Evolutionary conservation across 2,113 vertebrate species (phyloP), one percentile per base, ranked within the genome.

Genomic region (Nycticorax nycticorax): DNA sequence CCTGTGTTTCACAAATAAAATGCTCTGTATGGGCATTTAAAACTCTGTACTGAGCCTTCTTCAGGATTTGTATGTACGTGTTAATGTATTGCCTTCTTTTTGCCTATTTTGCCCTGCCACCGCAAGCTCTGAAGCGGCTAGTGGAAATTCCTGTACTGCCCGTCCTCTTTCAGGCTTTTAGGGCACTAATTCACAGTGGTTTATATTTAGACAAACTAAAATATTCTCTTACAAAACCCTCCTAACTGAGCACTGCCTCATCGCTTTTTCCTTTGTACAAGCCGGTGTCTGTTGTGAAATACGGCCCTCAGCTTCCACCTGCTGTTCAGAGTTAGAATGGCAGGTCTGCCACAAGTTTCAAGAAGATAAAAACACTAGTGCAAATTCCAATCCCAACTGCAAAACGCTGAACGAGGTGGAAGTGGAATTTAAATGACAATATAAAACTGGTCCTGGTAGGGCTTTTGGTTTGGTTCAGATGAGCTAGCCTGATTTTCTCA

Each of bases 291-390:
- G 57, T 7, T 32, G n/a, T 12, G 22, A 96, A 94, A 69, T 7
- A 8, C 15, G 78, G 96, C 94, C 55, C 95, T 94, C 80, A 91
- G 86, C 95, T 97, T 97, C 98, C 98, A 97, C 92, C 98, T 98
- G 87, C 90, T 96, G 98, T 96, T 85, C 87, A 43, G 94, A 96
- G 77, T 30, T 66, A 86, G 95, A 96, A 98, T 83, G 15, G 72
- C 97, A 96, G 23, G 17, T 85, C 91, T 84, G 6, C 64, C 32
- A 0, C 11, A 0, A 7, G 14, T 5, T 21, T 33, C 43, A 3
- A 19, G 55, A 12, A 52, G n/a, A 56, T 1, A 6, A 35, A 71
- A 47, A 16, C 13, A 14, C 9, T 14, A 9, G 24, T 13, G 43
- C 12, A n/a, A 16, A 37, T 47, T 67, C 41, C 39, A 35, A 4